Evolutionary conservation across 2,888 invertebrate genomes (phyloP), one percentile per base, ranked within the genome.

Genomic region (Alloplasta piceator): DNA sequence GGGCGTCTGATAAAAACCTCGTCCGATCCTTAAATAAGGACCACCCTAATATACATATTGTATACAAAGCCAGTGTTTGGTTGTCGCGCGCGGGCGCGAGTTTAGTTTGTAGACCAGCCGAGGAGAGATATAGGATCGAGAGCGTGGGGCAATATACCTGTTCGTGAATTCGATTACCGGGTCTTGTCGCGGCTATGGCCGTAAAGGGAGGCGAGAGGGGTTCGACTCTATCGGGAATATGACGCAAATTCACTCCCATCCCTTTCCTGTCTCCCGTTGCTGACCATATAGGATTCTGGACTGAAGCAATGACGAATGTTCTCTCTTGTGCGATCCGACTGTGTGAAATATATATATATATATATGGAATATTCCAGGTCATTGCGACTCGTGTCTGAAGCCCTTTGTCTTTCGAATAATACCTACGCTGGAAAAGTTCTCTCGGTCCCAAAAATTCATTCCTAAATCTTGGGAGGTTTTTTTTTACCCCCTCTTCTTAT

Each of bases 281-380:
- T 72, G 73, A 80, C 79, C 80, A 26, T 26, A 26, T 26, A 71
- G 58, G 60, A 43, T 14, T 75, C 26, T 26, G 75, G 66, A 74
- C 81, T 84, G 83, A 85, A 87, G 84, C 86, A 87, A 87, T 87
- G 86, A 87, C 87, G 85, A 87, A 87, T 86, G 87, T 26, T 26
- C 78, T 79, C 72, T 83, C 72, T 82, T 77, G 66, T 58, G 68
- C 26, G 67, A 77, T 63, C 68, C 66, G 63, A 46, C 63, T 66
- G 6, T 14, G 56, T 68, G 73, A 52, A 26, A 26, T 26, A 26
- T 26, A 26, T 26, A 26, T 26, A 26, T 26, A 26, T 26, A 26
- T 26, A 26, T 26, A 2, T 3, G 26, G 26, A 26, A 26, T 26
- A 26, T 26, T 26, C 26, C 26, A 26, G 26, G 26, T 26, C 26